Evolutionary conservation across 2,113 vertebrate species (phyloP).

Genomic region (Ptilorrhoa leucosticta): DNA sequence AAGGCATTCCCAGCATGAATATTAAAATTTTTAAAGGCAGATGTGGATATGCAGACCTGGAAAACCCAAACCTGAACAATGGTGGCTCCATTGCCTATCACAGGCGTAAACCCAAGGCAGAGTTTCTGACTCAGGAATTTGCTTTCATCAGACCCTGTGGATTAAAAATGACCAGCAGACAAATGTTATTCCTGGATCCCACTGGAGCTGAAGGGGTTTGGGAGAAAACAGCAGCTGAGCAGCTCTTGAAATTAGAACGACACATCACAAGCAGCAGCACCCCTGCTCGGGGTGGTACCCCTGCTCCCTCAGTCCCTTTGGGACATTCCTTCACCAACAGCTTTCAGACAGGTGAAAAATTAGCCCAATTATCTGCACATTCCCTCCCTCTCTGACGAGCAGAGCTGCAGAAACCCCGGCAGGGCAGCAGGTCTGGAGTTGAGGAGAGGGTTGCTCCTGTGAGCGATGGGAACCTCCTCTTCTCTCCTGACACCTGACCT

Average conservation of each 20-base stretch:
- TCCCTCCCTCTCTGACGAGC: not conserved
- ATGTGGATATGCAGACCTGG: not conserved
- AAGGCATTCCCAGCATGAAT: not conserved
- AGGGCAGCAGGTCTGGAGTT: not conserved
- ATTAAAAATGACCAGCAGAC: not conserved
- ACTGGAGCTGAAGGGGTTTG: not conserved
- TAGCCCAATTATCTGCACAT: not conserved
- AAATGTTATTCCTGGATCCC: not conserved
- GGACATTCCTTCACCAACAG: not conserved
- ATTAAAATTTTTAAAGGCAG: not conserved
- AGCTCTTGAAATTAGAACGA: not conserved
- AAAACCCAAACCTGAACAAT: not conserved
- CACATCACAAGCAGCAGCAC: not conserved
- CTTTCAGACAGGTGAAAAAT: not conserved
- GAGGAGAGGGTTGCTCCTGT: not conserved
- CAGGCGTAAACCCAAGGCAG: not conserved
- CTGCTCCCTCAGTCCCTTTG: fast-evolving
- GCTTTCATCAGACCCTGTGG: not conserved
- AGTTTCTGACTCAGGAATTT: not conserved
- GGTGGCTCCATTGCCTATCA: not conserved
- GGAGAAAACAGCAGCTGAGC: not conserved
- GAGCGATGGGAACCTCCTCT: not conserved
- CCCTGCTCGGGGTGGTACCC: not conserved
- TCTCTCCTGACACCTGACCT: not conserved
- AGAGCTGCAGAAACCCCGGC: not conserved